Percentiles rank a stretch among this genome's conserved stretches.
Conservation (phyloP, 2,888 invertebrate species). For the Apoda limacodes region DNA sequence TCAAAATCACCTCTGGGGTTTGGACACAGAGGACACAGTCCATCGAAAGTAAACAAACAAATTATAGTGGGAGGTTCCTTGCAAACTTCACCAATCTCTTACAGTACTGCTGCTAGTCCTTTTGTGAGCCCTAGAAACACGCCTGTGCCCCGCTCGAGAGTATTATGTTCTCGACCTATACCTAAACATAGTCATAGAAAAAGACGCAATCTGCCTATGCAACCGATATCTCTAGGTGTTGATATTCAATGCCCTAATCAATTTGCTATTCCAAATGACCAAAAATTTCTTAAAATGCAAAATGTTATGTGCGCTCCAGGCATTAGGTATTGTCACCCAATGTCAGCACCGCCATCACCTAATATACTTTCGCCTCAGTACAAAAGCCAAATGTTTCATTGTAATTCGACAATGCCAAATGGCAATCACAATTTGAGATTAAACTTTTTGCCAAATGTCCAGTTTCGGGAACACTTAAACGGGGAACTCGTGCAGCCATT, state of each 20-base stretch:
- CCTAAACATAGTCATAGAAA: constrained; percentile 52
- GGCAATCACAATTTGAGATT: constrained; percentile 54
- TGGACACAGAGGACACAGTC: constrained; percentile 46
- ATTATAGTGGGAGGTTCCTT: constrained; percentile 50
- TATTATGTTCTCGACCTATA: constrained; percentile 66
- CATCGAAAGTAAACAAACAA: constrained; percentile 42
- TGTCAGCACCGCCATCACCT: constrained; percentile 79
- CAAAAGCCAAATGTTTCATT: constrained; percentile 56
- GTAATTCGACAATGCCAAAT: constrained; percentile 48
- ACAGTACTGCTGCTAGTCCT: constrained; percentile 79
- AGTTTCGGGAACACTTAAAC: constrained; percentile 55
- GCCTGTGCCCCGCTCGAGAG: constrained; percentile 76
- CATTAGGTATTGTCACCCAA: constrained; percentile 58
- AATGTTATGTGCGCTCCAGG: constrained; percentile 34
- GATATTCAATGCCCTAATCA: constrained; percentile 40
- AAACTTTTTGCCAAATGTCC: constrained; percentile 50
- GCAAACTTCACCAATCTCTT: constrained; percentile 62
- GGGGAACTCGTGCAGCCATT: constrained; percentile 46
- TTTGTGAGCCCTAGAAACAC: constrained; percentile 87
- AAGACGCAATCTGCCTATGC: constrained; percentile 44
- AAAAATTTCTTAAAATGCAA: constrained; percentile 49
- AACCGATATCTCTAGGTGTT: constrained; percentile 43
- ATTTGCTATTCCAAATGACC: constrained; percentile 58
- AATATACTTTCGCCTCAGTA: constrained; percentile 57
- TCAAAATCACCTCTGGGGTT: constrained; percentile 55